Percentiles rank a stretch among this genome's conserved stretches.
phyloP scores from a whole-genome alignment of 1,140 invertebrate genomes.

The Arion vulgaris region DNA sequence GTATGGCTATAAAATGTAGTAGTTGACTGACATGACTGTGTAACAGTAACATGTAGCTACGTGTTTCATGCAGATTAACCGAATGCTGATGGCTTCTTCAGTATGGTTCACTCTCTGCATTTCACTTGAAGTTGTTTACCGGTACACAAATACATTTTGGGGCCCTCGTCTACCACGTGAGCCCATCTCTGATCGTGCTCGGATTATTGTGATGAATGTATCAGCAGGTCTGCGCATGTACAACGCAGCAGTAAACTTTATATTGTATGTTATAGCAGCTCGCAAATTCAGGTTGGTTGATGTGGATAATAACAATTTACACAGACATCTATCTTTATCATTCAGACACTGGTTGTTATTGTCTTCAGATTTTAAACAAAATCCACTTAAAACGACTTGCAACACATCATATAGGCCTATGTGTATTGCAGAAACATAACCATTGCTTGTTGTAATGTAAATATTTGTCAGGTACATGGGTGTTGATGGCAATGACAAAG shows the following conservation, averaged over 20 bases:
- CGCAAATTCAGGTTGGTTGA: background rate
- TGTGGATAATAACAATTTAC: background rate
- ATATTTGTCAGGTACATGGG: too few relatives aligned
- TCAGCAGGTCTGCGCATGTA: background rate
- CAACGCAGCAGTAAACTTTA: constrained; percentile 15
- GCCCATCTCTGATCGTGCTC: background rate
- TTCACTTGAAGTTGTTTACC: background rate
- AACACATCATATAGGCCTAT: too few relatives aligned
- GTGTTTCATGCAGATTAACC: constrained; percentile 27
- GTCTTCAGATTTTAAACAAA: too few relatives aligned
- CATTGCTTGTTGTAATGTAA: too few relatives aligned
- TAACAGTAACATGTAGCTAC: too few relatives aligned
- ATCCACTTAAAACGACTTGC: too few relatives aligned
- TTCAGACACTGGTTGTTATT: too few relatives aligned
- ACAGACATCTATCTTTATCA: too few relatives aligned
- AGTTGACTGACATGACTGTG: too few relatives aligned
- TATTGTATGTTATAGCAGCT: constrained; percentile 8
- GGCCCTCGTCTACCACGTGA: background rate
- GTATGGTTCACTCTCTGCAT: background rate
- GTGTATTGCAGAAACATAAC: too few relatives aligned
- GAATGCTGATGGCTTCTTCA: constrained; percentile 2
- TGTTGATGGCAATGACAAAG: too few relatives aligned
- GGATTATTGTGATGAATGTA: background rate
- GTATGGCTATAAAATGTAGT: too few relatives aligned
- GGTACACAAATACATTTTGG: background rate